phyloP scores from a whole-genome alignment of 2,888 invertebrate species.

The Dasypogon diadema region DNA sequence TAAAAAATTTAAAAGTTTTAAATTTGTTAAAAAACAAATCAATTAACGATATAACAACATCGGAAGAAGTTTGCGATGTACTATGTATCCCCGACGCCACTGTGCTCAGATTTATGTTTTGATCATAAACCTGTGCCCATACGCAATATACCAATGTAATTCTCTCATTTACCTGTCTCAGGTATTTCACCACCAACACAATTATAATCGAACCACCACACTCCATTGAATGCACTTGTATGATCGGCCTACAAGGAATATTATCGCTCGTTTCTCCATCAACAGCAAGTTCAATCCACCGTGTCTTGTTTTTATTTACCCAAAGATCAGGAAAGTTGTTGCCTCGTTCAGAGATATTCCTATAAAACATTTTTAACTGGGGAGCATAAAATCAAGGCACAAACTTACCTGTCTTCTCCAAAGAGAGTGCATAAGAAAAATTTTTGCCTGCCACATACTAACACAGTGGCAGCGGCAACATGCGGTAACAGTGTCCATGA shows the following conservation, averaged over 20 bases:
- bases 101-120: conserved; percentile 43
- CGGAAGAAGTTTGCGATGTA: conserved; percentile 23
- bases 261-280: conserved; percentile 37
- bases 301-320: conserved; percentile 52
- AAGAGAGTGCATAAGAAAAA: conserved; percentile 2
- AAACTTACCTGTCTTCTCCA: conserved; percentile 19
- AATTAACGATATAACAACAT: conserved; percentile 52
- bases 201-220: neutral
- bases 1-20: too few species aligned
- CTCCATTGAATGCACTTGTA: conserved; percentile 37
- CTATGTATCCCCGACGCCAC: conserved; percentile 33
- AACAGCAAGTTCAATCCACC: conserved; percentile 38
- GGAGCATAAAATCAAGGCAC: conserved; percentile 26
- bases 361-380: conserved; percentile 40
- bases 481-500: conserved; percentile 38
- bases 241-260: conserved; percentile 34
- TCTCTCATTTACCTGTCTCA: conserved; percentile 55
- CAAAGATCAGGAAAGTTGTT: conserved; percentile 44
- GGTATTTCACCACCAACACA: conserved; percentile 26
- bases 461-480: neutral
- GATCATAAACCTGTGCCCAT: conserved; percentile 51
- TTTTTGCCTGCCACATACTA: conserved; percentile 42
- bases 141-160: conserved; percentile 45
- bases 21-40: too few species aligned
- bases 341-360: conserved; percentile 4